Evolutionary conservation across 2,797 vertebrate genomes (phyloP).

Genomic region (Fringilla coelebs): DNA sequence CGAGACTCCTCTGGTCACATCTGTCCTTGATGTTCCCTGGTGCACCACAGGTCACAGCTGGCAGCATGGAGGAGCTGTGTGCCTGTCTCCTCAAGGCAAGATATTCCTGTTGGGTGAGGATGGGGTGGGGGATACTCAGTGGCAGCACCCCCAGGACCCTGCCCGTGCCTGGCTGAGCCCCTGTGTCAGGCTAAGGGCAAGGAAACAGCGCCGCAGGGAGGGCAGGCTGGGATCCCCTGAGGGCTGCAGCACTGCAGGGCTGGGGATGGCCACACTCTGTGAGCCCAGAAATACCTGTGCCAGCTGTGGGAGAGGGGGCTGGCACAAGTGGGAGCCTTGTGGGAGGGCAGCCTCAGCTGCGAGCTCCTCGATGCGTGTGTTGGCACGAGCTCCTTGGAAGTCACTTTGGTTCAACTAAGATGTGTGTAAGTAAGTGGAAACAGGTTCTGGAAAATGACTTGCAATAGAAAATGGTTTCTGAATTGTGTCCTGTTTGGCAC

Average conservation of each 20-base stretch:
- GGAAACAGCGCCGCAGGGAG: background rate
- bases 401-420: background rate
- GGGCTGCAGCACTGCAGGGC: fast-evolving
- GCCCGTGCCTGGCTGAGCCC: background rate
- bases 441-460: background rate
- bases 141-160: background rate
- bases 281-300: background rate
- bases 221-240: background rate
- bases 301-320: background rate
- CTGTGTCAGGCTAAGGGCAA: fast-evolving
- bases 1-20: background rate
- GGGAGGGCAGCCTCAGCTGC: background rate
- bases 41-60: background rate
- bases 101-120: background rate
- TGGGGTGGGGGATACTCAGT: background rate
- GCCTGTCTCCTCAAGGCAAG: background rate
- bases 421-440: background rate
- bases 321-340: fast-evolving
- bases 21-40: background rate
- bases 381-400: background rate
- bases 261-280: fast-evolving
- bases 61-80: background rate
- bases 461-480: background rate
- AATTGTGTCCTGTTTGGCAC: background rate
- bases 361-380: background rate